Evolutionary conservation across 2,113 vertebrate species (phyloP), one percentile per base, ranked within the genome.

Genomic region (Amblyopsis rosae): DNA sequence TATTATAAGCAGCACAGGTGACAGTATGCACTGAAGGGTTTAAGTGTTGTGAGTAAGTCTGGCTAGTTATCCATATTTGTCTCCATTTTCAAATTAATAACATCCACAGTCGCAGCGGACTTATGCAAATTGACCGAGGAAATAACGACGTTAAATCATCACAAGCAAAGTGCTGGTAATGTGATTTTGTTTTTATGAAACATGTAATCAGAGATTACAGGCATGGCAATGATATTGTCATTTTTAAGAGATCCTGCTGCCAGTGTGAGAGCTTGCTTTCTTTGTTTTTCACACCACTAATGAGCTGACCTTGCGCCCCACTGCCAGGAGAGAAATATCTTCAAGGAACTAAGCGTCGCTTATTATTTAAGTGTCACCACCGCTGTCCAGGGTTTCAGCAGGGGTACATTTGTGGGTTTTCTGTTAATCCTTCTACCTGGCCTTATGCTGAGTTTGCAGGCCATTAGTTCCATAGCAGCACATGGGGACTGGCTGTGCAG

Each of bases 311-410:
- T 83, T 72, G 80, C 79, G 70, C 65, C 73, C 72, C 64, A 59
- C 48, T 16, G 77, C 65, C 73, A 73, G 59, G 65, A 82, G 82
- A 85, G 66, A 75, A 60, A 70, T 62, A 75, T 73, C 67, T 79
- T 75, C 74, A 83, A 83, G 80, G 80, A 19, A 70, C 82, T 88
- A 87, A 90, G 82, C 82, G 86, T 75, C 80, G 75, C 77, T 87
- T 89, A 86, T 89, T 88, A 87, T 87, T 89, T 81, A 84, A 85
- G 80, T 86, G 82, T 82, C 81, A 80, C 81, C 65, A 32, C 70
- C 73, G 26, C 79, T 73, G 82, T 85, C 75, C 66, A 68, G 67
- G 64, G 67, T 77, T 84, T 83, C 83, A 80, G 75, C 83, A 26
- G 81, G 69, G 75, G 62, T 67, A 67, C 67, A 61, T 75, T 81